These are phyloP conservation scores for Gallinago solitaria DNA, from an alignment of 2,797 vertebrate species.

Conservation along the genomic window DNA sequence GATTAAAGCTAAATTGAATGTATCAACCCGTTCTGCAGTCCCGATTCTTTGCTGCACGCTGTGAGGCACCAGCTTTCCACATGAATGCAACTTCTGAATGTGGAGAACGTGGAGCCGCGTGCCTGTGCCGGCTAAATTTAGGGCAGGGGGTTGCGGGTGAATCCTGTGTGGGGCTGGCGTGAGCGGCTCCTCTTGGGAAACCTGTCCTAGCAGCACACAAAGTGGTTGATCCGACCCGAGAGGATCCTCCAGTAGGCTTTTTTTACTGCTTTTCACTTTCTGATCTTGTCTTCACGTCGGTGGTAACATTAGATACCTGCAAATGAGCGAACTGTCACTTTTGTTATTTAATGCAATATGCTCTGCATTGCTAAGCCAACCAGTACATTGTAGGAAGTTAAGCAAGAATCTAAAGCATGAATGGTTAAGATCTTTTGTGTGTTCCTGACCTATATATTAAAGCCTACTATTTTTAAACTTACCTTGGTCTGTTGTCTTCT, in stretches of 20 bases:
- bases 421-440: accelerated
- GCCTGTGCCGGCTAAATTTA: accelerated
- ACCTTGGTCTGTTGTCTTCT: not conserved
- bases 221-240: accelerated
- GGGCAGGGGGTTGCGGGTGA: not conserved
- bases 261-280: accelerated
- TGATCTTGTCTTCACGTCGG: not conserved
- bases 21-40: not conserved
- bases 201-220: accelerated
- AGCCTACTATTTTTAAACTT: not conserved
- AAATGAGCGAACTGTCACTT: not conserved
- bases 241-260: not conserved
- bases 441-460: not conserved
- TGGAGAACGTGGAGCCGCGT: not conserved
- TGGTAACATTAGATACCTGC: not conserved
- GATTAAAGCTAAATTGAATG: not conserved
- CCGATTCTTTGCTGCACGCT: not conserved
- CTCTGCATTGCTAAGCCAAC: not conserved
- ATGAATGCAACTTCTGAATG: not conserved
- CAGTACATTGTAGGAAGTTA: not conserved
- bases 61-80: conserved; percentile 1
- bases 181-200: not conserved
- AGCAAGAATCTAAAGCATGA: not conserved
- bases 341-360: not conserved
- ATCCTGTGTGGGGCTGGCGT: accelerated